Conservation (phyloP, 1,140 invertebrate species). For the Magallana angulata region DNA sequence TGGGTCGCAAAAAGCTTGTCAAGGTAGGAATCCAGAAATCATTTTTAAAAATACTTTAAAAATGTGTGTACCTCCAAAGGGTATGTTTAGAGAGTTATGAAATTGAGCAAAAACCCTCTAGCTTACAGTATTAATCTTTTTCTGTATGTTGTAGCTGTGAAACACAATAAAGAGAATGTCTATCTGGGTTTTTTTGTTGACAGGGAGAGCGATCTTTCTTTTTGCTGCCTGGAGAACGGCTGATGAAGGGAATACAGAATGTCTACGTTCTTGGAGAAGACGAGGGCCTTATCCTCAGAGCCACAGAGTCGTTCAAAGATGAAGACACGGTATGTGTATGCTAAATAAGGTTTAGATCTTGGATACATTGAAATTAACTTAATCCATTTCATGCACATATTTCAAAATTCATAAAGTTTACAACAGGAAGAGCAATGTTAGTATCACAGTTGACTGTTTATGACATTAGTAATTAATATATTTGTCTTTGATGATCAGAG, state of each 20-base stretch:
- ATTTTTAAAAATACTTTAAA: not conserved
- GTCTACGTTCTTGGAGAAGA: conserved; percentile 81
- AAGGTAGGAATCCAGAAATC: conserved; percentile 69
- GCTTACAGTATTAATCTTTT: not conserved
- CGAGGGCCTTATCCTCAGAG: conserved; percentile 81
- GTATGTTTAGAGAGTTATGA: not conserved
- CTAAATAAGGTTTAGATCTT: no score
- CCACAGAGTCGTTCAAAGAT: conserved; percentile 80
- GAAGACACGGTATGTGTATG: conserved; percentile 58
- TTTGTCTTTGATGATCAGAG: conserved; percentile 42
- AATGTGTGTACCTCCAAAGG: no score
- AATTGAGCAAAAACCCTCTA: not conserved
- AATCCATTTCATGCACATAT: no score
- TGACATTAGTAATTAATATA: no score
- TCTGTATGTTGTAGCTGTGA: not conserved
- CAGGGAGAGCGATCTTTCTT: conserved; percentile 82
- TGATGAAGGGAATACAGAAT: conserved; percentile 81
- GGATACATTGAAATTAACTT: no score
- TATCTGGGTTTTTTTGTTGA: conserved; percentile 45
- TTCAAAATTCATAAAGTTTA: no score
- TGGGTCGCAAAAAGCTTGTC: conserved; percentile 80
- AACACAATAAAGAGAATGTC: no score
- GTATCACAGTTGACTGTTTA: no score
- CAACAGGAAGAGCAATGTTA: no score
- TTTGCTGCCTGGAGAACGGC: conserved; percentile 80